Percentiles rank a stretch among this genome's conserved stretches.
phyloP scores from a whole-genome alignment of 2,113 vertebrate genomes.

The Tragulus kanchil region DNA sequence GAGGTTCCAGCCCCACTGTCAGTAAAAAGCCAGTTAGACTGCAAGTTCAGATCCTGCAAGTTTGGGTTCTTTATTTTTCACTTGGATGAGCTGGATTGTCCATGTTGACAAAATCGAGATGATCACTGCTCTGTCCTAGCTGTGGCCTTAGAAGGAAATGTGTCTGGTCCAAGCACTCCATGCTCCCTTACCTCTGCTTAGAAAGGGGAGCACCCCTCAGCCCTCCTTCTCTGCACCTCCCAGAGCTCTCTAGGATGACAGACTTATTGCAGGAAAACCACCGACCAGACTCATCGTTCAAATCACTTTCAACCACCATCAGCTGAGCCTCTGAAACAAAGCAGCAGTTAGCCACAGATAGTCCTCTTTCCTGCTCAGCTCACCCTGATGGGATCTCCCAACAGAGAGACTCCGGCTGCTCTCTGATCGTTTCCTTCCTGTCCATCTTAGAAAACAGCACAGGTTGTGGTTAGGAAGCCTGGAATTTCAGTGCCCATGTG shows the following conservation, averaged over 20 bases:
- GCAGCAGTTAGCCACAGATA: background rate
- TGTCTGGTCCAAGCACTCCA: background rate
- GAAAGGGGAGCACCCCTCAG: background rate
- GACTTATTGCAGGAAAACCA: background rate
- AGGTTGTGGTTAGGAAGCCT: background rate
- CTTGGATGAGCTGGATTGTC: background rate
- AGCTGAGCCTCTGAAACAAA: constrained; percentile 25
- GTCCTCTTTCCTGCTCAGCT: background rate
- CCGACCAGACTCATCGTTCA: background rate
- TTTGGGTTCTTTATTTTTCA: background rate
- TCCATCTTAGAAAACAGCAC: background rate
- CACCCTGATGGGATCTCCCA: background rate
- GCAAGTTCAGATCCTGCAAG: background rate
- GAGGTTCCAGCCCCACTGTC: background rate
- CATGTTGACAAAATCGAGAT: background rate
- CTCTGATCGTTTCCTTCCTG: background rate
- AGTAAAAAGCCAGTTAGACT: background rate
- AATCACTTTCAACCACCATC: background rate
- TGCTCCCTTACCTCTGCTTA: background rate
- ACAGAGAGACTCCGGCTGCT: background rate
- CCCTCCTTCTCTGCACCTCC: background rate
- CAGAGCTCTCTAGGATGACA: background rate
- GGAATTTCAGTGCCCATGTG: background rate
- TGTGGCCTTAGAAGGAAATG: background rate
- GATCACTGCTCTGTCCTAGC: background rate